Evolutionary conservation across 92 coral and sea anemone species (phyloP).

Genomic region (Montipora capitata): DNA sequence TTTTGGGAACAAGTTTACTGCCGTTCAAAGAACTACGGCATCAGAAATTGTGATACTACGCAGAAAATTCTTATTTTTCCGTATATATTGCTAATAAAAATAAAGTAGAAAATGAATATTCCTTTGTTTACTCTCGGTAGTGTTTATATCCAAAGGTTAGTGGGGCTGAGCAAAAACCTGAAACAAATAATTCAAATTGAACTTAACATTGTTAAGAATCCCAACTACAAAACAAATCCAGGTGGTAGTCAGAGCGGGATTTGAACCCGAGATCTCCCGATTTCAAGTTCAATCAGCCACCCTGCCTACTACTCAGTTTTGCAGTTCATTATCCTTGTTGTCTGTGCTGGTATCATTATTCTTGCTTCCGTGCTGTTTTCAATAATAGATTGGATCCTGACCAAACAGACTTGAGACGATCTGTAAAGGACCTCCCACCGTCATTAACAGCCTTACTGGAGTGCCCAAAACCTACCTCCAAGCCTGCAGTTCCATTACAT

Average conservation of each 20-base stretch:
- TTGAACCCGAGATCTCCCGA: slow-evolving; percentile 9
- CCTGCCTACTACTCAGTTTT: background rate
- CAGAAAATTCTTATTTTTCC: background rate
- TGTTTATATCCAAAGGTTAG: background rate
- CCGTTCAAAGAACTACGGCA: background rate
- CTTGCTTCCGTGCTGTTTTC: background rate
- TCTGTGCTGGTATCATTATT: background rate
- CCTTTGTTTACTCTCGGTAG: background rate
- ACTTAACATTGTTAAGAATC: background rate
- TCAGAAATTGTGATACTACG: background rate
- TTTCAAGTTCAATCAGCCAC: background rate
- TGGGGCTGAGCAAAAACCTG: background rate
- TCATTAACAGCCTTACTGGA: slow-evolving; percentile 32
- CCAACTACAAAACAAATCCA: background rate
- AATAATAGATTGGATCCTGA: background rate
- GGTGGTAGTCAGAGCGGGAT: background rate
- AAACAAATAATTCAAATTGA: too few species aligned
- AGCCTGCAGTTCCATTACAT: slow-evolving; percentile 47
- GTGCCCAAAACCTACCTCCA: slow-evolving; percentile 54
- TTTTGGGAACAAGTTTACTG: background rate
- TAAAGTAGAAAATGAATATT: too few species aligned
- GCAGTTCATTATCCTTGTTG: background rate
- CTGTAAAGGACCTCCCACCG: slow-evolving; percentile 28
- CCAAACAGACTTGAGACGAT: background rate
- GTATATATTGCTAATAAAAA: background rate